A percentile compares a stretch with the other conserved stretches of the same genome.
phyloP scores from a whole-genome alignment of 2,113 vertebrate genomes.

The Castor canadensis region DNA sequence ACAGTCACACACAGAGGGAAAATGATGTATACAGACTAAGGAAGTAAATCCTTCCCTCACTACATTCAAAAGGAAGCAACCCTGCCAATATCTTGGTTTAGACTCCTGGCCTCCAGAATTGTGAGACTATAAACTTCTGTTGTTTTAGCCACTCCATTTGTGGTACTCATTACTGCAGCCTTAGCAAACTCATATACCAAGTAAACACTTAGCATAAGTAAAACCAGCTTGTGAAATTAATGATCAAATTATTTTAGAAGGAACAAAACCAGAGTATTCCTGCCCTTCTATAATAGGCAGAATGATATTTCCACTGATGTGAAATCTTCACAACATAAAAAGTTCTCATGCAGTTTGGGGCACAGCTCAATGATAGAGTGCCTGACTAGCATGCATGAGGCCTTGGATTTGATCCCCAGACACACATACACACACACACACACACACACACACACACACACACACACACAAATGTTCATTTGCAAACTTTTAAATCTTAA shows the following conservation, averaged over 20 bases:
- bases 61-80: not conserved
- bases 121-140: not conserved
- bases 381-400: not conserved
- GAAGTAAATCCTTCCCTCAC: not conserved
- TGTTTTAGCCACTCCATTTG: not conserved
- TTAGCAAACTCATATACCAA: not conserved
- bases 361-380: not conserved
- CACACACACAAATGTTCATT: not conserved
- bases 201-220: not conserved
- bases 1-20: not conserved
- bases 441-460: too few relatives aligned
- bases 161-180: not conserved
- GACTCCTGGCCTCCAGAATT: not conserved
- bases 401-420: not conserved
- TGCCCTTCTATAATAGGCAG: not conserved
- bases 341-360: not conserved
- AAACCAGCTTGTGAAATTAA: not conserved
- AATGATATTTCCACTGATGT: not conserved
- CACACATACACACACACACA: too few relatives aligned
- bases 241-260: not conserved
- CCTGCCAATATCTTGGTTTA: not conserved
- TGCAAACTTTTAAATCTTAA: slow-evolving; percentile 52
- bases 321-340: not conserved
- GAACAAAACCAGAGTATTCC: not conserved
- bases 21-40: not conserved